Base-by-base conservation (phyloP, 2,888 invertebrate genomes). In the Ditylenchus weischeri region DNA sequence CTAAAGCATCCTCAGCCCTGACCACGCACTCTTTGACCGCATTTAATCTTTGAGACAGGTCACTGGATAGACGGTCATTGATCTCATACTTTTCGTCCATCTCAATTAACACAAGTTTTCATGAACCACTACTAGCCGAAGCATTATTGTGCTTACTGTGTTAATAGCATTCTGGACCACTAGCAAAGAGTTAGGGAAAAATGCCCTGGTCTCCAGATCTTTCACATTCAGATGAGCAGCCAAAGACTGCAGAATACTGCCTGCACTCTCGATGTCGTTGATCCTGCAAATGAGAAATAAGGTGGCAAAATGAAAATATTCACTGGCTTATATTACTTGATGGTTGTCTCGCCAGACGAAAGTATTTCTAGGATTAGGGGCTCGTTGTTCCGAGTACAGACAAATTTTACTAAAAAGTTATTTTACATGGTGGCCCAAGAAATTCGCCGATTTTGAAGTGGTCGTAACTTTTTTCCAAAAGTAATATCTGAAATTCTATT, bases 1-100 rank as follows among this genome's bases (percentile, higher is more conserved):
- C 67, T 15, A 81, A 64, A 0, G 75, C 63, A 59, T 81, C 81
- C 68, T 81, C 81, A 0, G 81, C 81, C 19, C 81, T 69, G 23
- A 81, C 74, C 10, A 81, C 69, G 29, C 76, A 75, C 62, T 81
- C 81, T 49, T 78, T 75, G 19, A 80, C 75, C 6, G 75, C 64
- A n/a, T 76, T 73, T 47, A 76, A 72, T 48, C 76, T 71, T 65
- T 80, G 78, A 21, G 78, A 75, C 43, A 77, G 70, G 38, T 81
- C 81, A 38, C 80, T 73, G 6, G 72, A 69, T 57, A 81, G 64
- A 49, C 73, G 65, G 49, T 79, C 78, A 43, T 76, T 72, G 15
- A 78, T 74, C 38, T 74, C 73, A 50, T 78, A 77, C 71, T 77
- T 72, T 11, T 72, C 72, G 29, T 81, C 80, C 64, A 81, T 74